Base-by-base conservation (phyloP, 1,140 invertebrate species). In the Cherax destructor region DNA sequence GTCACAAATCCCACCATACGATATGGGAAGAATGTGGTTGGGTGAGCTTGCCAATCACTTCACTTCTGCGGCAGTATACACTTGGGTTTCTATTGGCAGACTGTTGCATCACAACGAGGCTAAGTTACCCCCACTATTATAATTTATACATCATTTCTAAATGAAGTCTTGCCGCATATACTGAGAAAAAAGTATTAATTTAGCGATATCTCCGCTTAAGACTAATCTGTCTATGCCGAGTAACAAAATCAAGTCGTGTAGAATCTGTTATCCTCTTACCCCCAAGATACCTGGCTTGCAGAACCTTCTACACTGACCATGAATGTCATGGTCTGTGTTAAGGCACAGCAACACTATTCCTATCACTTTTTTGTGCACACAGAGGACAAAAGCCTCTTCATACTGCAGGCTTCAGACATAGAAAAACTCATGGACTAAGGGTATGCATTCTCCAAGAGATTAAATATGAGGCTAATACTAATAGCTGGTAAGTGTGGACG, bases 301-400 rank as follows among this genome's bases (percentile, higher is more conserved):
- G 78, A 72, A 78, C 65, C 86, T 59, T 52, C 59, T 69, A 77
- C 77, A 88, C 87, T 83, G 87, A 52, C 80, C 81, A 11, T 59
- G 30, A 77, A 69, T 52, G 30, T 41, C 89, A 77, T 49, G 81
- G 50, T 72, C 41, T 65, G 83, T 85, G 77, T 74, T 79, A 91
- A 91, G 89, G 89, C 89, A 91, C 89, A 91, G 89, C 83, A 86
- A 91, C 89, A 85, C 47, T 79, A 79, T 61, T 74, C 56, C 78
- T 79, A 87, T 74, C 85, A 79, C 49, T 87, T 56, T 49, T 78
- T 78, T 85, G 83, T 85, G 69, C 69, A 49, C 65, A 74, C 83
- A n/a, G 65, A 72, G 49, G 83, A 69, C 30, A 85, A 85, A 49
- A 59, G 24, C 69, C 69, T 59, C 78, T 18, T 24, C 49, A 81